Conservation (phyloP, 2,113 vertebrate species). For the Ailurus styani region DNA sequence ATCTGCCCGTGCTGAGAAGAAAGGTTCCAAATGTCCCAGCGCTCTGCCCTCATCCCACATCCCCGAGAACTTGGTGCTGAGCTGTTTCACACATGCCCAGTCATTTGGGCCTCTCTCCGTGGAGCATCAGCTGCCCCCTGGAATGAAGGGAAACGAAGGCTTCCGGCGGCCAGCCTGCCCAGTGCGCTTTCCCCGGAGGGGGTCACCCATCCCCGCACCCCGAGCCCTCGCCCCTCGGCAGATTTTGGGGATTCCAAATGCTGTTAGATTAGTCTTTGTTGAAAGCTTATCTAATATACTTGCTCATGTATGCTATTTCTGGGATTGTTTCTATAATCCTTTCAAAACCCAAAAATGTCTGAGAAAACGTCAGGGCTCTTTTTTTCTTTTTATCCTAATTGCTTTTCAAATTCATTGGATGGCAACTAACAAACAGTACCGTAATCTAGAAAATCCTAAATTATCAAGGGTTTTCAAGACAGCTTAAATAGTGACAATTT, state of each 20-base stretch:
- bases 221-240: not conserved
- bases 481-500: slow-evolving; percentile 40
- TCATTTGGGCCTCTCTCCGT: not conserved
- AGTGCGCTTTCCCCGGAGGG: not conserved
- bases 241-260: not conserved
- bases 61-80: not conserved
- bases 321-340: not conserved
- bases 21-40: not conserved
- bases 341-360: slow-evolving; percentile 18
- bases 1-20: not conserved
- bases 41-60: not conserved
- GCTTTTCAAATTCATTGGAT: slow-evolving; percentile 16
- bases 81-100: not conserved
- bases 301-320: not conserved
- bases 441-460: slow-evolving; percentile 44
- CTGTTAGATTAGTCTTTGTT: not conserved
- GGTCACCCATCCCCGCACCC: not conserved
- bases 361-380: not conserved
- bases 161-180: not conserved
- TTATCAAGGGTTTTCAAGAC: slow-evolving; percentile 36
- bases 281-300: not conserved
- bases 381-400: not conserved
- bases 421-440: not conserved
- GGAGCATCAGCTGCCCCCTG: not conserved
- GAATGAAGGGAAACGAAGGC: not conserved